Evolutionary conservation across 2,797 vertebrate genomes (phyloP), one percentile per base, ranked within the genome.

Genomic region (Sebastes baramenuke): DNA sequence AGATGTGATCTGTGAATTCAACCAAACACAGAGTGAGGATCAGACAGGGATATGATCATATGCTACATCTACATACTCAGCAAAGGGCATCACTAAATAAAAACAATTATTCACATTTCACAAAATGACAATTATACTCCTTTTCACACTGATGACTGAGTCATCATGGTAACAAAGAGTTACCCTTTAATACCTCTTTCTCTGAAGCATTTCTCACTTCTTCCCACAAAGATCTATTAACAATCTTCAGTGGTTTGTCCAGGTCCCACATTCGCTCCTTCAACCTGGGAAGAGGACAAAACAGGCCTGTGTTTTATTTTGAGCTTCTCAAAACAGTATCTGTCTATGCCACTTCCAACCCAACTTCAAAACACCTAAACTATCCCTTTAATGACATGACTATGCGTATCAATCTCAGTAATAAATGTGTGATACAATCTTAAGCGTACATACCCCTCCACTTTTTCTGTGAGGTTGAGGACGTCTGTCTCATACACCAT

Each of bases 401-500:
- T 20, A 1, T 1, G 10, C 12, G 46, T 12, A 20, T 14, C 0
- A 18, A 20, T 60, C 4, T 7, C 12, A 27, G 18, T 59, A 2
- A 9, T 25, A 12, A 59, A 75, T 56, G 55, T 34, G 25, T 29
- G 13, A 6, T 3, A 61, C 11, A 77, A 36, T n/a, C 13, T 20
- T 67, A 56, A 22, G 52, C 3, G 1, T 70, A 89, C 92, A 77
- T 93, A 99, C 98, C 96, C 93, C 20, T 96, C 96, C 89, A 96
- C 96, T 72, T 93, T 96, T 52, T 91, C 94, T 46, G 89, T 90
- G 38, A 99, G 95, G 73, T 83, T 83, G 56, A 91, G 94, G 82
- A 96, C 96, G n/a, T 99, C 96, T 11, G 93, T 90, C 91, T 97
- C 96, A 29, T 99, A 99, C 78, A 97, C 95, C 76, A 79, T 89